Evolutionary conservation across 1,140 invertebrate genomes (phyloP).

Genomic region (Lordiphosa stackelbergi): DNA sequence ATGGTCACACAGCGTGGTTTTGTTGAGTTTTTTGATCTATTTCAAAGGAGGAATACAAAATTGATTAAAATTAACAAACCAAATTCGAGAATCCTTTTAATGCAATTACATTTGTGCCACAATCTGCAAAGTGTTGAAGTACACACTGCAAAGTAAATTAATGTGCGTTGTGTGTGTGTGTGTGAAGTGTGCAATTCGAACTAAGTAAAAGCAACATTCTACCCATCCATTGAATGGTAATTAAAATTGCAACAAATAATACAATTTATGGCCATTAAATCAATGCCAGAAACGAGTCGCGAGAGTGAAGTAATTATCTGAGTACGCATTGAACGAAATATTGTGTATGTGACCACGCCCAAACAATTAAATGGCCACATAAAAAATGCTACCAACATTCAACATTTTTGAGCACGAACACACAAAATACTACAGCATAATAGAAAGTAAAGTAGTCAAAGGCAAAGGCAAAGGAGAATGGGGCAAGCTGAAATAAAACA

Average conservation of each 20-base stretch:
- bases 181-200: not conserved
- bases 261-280: slow-evolving; percentile 62
- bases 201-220: too few species aligned
- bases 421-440: slow-evolving; percentile 31
- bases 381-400: slow-evolving; percentile 16
- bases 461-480: slow-evolving; percentile 30
- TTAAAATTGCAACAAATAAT: slow-evolving; percentile 49
- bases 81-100: not conserved
- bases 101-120: slow-evolving; percentile 2
- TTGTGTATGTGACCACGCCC: slow-evolving; percentile 20
- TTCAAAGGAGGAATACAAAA: too few species aligned
- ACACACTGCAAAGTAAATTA: slow-evolving; percentile 1
- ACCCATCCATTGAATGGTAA: slow-evolving; percentile 26
- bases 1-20: too few species aligned
- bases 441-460: slow-evolving; percentile 47
- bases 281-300: slow-evolving; percentile 34
- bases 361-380: slow-evolving; percentile 29
- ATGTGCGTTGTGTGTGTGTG: slow-evolving; percentile 5
- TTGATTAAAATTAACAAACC: not conserved
- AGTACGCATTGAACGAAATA: slow-evolving; percentile 32
- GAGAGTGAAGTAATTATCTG: slow-evolving; percentile 42
- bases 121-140: slow-evolving; percentile 10
- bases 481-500: slow-evolving; percentile 9
- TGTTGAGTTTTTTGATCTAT: too few species aligned
- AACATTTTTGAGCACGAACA: slow-evolving; percentile 13